Percentiles rank a stretch among this genome's conserved stretches.
Conservation (phyloP, 2,113 vertebrate species). For the Cygnus buccinator region DNA sequence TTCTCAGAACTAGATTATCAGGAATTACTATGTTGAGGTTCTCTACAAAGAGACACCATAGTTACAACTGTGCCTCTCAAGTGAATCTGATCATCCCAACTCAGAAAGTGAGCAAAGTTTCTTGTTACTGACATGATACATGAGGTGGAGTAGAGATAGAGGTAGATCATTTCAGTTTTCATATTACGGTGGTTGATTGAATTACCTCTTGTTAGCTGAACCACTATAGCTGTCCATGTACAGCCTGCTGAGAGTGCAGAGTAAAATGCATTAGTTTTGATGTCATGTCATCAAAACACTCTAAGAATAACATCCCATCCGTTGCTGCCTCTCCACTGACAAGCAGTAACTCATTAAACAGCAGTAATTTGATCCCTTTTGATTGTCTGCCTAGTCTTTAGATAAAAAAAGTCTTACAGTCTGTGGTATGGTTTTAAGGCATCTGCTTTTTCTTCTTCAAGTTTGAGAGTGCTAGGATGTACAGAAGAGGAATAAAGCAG, state of each 20-base stretch:
- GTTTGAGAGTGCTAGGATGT: not conserved
- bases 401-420: accelerated
- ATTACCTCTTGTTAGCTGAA: not conserved
- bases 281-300: not conserved
- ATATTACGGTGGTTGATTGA: not conserved
- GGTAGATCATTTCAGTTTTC: not conserved
- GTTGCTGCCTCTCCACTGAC: not conserved
- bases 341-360: not conserved
- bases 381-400: not conserved
- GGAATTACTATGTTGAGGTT: not conserved
- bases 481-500: not conserved
- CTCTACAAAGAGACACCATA: not conserved
- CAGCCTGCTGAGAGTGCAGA: not conserved
- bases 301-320: not conserved
- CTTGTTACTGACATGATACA: not conserved
- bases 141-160: not conserved
- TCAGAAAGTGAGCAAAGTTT: not conserved
- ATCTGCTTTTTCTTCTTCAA: not conserved
- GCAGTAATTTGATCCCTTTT: not conserved
- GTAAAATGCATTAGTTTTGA: not conserved
- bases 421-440: not conserved
- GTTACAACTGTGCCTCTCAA: not conserved
- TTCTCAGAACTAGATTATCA: not conserved
- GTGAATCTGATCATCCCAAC: not conserved
- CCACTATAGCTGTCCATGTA: not conserved